A percentile compares a stretch with the other conserved stretches of the same genome.
Conservation (phyloP, 1,140 invertebrate genomes). For the Lysiphlebus fabarum region DNA sequence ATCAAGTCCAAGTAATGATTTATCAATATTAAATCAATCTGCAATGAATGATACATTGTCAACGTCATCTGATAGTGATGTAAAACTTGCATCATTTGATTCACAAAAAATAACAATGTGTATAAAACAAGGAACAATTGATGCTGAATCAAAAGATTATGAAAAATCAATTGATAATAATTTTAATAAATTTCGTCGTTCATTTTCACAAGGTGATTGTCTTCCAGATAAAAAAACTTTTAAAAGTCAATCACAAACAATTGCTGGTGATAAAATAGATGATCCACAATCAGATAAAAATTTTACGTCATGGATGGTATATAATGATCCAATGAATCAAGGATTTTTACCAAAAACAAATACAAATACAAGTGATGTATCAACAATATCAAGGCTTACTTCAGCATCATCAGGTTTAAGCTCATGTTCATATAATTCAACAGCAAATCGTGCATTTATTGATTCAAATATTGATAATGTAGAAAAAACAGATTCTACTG, state of each 20-base stretch:
- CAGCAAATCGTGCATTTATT: constrained; percentile 37
- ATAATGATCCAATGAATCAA: constrained; percentile 29
- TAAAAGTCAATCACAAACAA: constrained; percentile 22
- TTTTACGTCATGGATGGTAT: constrained; percentile 24
- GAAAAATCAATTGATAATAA: constrained; percentile 2
- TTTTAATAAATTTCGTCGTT: constrained; percentile 26
- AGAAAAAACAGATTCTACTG: neutral
- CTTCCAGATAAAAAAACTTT: constrained; percentile 20
- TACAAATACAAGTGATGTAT: constrained; percentile 29
- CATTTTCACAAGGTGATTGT: constrained; percentile 33
- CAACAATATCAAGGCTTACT: constrained; percentile 29
- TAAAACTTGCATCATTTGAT: constrained; percentile 7
- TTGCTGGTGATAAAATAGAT: constrained; percentile 11
- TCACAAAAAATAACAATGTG: constrained; percentile 15
- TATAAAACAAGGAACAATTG: constrained; percentile 17
- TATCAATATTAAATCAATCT: constrained; percentile 39
- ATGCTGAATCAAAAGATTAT: neutral
- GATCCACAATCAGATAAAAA: neutral
- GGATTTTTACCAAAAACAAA: constrained; percentile 22
- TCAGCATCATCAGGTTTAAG: constrained; percentile 27
- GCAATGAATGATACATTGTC: constrained; percentile 42
- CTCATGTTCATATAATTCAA: constrained; percentile 29
- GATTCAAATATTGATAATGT: constrained; percentile 14
- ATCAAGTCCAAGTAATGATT: neutral
- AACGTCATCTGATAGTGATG: constrained; percentile 18